Conservation (phyloP, 1,140 invertebrate genomes). For the Drosophila rufa region DNA sequence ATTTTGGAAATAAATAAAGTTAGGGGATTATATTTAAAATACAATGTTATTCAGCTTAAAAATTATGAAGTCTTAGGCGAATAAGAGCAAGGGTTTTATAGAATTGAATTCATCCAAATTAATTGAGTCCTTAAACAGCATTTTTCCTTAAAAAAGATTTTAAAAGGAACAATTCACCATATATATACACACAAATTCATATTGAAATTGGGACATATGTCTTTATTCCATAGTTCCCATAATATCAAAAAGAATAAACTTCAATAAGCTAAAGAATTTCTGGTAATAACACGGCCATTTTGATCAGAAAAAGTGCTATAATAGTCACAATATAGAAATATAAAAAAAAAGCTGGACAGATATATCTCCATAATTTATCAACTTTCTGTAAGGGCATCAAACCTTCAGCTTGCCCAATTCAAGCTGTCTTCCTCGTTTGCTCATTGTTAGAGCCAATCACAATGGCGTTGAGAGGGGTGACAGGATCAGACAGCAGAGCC, state of each 20-base stretch:
- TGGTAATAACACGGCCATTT: too few relatives aligned
- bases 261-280: not conserved
- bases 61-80: too few relatives aligned
- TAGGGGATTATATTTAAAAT: too few relatives aligned
- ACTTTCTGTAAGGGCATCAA: not conserved
- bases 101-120: not conserved
- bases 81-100: not conserved
- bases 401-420: not conserved
- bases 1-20: too few relatives aligned
- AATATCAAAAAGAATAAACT: not conserved
- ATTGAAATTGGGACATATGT: too few relatives aligned
- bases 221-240: too few relatives aligned
- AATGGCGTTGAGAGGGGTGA: constrained; percentile 17
- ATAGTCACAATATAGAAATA: not conserved
- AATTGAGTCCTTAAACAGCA: not conserved
- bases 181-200: not conserved
- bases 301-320: not conserved
- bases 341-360: not conserved
- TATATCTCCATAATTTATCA: not conserved
- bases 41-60: too few relatives aligned
- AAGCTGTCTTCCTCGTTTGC: not conserved
- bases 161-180: not conserved
- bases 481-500: constrained; percentile 40
- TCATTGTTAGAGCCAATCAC: constrained; percentile 35
- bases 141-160: not conserved